Conservation (phyloP, 2,888 invertebrate genomes). For the Onthophagus sagittarius region DNA sequence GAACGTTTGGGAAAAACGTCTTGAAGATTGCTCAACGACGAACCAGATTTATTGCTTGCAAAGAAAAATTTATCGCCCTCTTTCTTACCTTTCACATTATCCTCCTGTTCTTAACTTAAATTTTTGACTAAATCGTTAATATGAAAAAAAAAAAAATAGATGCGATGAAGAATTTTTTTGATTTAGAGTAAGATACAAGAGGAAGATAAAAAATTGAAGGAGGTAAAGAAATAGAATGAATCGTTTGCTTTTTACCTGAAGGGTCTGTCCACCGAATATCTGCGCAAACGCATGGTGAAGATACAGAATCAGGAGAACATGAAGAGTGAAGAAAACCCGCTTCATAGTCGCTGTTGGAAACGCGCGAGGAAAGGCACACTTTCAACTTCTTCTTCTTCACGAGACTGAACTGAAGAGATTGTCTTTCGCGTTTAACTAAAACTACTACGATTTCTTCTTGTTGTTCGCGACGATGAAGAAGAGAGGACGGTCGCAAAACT, state of each 20-base stretch:
- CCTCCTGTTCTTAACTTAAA: background rate
- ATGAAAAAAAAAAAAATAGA: background rate
- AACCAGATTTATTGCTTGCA: background rate
- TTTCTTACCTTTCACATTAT: background rate
- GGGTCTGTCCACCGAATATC: constrained; percentile 37
- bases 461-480: background rate
- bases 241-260: background rate
- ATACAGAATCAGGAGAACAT: constrained; percentile 39
- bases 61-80: background rate
- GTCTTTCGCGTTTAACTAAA: background rate
- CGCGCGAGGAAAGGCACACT: background rate
- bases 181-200: background rate
- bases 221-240: constrained; percentile 13
- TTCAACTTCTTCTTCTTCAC: background rate
- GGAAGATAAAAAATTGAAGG: background rate
- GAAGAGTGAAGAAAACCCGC: constrained; percentile 27
- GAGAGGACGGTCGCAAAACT: background rate
- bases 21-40: background rate
- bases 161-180: background rate
- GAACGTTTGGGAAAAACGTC: background rate
- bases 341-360: background rate
- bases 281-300: constrained; percentile 37
- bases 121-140: background rate
- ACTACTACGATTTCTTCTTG: background rate
- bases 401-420: background rate